phyloP scores from a whole-genome alignment of 2,797 vertebrate species.

The Dromococcyx pavoninus region DNA sequence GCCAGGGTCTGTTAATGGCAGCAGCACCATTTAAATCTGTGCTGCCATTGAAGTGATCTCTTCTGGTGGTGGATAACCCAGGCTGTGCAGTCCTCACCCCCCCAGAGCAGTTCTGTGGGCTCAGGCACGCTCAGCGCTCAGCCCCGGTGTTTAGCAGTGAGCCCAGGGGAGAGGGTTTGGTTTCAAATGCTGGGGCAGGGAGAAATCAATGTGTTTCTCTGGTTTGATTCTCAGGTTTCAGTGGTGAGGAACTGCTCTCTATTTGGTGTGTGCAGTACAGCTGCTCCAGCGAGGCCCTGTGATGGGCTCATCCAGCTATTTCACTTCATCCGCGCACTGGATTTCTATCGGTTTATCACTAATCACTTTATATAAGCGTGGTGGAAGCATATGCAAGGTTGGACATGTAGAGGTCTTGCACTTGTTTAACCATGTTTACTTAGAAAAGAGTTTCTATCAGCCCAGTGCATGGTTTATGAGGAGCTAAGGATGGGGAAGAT shows the following conservation, averaged over 20 bases:
- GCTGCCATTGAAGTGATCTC: neutral
- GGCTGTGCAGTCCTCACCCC: neutral
- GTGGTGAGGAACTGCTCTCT: neutral
- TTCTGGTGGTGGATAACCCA: neutral
- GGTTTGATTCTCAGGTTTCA: neutral
- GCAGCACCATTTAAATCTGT: neutral
- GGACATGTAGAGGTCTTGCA: neutral
- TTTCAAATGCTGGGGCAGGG: neutral
- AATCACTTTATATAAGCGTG: neutral
- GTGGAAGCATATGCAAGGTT: neutral
- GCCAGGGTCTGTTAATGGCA: neutral
- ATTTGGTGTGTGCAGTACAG: neutral
- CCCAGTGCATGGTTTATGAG: neutral
- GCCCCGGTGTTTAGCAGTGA: neutral
- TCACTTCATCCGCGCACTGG: rapidly evolving
- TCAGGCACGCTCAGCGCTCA: neutral
- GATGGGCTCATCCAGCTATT: neutral
- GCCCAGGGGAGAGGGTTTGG: neutral
- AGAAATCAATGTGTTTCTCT: neutral
- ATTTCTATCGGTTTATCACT: neutral
- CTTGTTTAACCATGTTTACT: neutral
- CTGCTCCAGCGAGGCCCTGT: neutral
- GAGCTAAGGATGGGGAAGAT: neutral
- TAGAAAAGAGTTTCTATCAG: neutral
- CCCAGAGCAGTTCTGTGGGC: neutral